Base-by-base conservation (phyloP, 2,797 vertebrate species). In the Lates japonicus region DNA sequence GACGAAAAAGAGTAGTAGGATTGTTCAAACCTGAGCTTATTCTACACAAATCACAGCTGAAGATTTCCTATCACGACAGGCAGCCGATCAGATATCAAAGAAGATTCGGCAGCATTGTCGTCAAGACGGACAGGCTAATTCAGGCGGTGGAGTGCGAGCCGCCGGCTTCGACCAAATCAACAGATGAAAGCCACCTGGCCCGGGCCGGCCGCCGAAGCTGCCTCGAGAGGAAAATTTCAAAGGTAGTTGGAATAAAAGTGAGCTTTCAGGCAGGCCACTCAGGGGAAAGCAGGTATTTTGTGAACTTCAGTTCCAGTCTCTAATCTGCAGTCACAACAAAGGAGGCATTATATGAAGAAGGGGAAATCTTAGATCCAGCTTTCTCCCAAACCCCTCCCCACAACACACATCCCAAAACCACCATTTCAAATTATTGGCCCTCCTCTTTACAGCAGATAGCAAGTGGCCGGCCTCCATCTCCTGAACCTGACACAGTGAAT, bases 181-280 rank as follows among this genome's bases (percentile, higher is more conserved):
- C 71, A 65, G 95, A 96, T 96, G 94, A 96, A 96, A 96, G 96
- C 37, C 37, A 80, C 44, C 74, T 22, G 71, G 78, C 31, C 39
- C 5, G n/a, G 74, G 46, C 51, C 29, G 62, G 48, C 74, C 4
- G 62, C 73, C 52, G 70, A 46, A 20, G 72, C 77, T 1, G 65
- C 80, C 74, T 66, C 8, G 2, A 73, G 87, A 85, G 86, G 54
- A 78, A 78, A 7, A 79, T 95, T 96, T 96, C 92, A 94, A 95
- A 95, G 91, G 90, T 87, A 94, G 90, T 93, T 93, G 73, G 82
- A 84, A 91, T 89, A 88, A 90, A 92, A 91, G 92, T 90, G 86
- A 65, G 92, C 95, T 95, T 94, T 94, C 94, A 97, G 95, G 94
- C 93, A 76, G 92, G 92, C 87, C 88, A 93, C 93, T 91, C 90